Base-by-base conservation (phyloP, 2,113 vertebrate species). In the Canis aureus region DNA sequence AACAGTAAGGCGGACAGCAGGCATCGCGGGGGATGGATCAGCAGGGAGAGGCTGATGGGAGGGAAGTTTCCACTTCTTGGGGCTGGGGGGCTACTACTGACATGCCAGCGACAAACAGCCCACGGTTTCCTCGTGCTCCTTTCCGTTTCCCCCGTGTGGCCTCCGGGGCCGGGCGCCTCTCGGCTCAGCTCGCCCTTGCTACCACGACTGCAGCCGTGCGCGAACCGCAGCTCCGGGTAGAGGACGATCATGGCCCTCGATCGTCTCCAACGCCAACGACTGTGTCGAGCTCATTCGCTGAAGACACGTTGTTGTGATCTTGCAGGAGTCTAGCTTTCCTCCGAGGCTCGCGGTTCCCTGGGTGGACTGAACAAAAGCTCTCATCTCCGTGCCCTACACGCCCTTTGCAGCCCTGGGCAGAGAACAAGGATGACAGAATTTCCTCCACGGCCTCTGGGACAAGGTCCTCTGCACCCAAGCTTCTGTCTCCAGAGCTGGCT, bases 281-380 rank as follows among this genome's bases (percentile, higher is more conserved):
- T 89, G 69, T 38, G 15, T 86, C 67, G 74, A 85, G n/a, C 23
- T 97, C 10, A 78, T 95, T 82, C 92, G 32, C 8, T 79, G 16
- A 51, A 88, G 62, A n/a, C 20, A 62, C n/a, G 49, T 53, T 96
- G 32, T 71, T 97, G n/a, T 89, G 22, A 91, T 92, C 89, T 60
- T 96, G 3, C 78, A 95, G 87, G 57, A 51, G 53, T 51, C 66
- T 57, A 86, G 25, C 57, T 53, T 95, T 93, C 66, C 83, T 29
- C 13, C 73, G 4, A 83, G 83, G 89, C 27, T 51, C 27, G 57
- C 49, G 4, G 4, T 78, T 90, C n/a, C 16, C 76, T 85, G 82
- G 64, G 13, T 71, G 51, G 57, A 32, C 60, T 64, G 4, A n/a
- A 51, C 43, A 95, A 89, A 89, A 76, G 9, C 16, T 79, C 11